phyloP scores from a whole-genome alignment of 2,797 vertebrate genomes.

The Gymnodraco acuticeps region DNA sequence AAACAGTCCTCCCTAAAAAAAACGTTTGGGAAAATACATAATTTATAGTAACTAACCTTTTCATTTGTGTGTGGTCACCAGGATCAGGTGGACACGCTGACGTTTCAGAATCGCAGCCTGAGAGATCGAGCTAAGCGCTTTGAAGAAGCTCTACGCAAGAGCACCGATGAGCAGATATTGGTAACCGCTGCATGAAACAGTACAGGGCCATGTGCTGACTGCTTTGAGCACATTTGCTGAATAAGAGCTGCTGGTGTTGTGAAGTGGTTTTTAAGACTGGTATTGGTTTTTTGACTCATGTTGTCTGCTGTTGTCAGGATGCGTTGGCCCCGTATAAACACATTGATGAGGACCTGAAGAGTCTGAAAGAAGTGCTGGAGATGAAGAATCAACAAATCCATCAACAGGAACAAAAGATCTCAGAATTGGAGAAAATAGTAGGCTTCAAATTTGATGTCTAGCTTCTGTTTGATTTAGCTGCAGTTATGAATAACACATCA shows the following conservation, averaged over 20 bases:
- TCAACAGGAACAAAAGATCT: constrained; percentile 94
- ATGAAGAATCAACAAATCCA: constrained; percentile 99
- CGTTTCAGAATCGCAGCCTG: constrained; percentile 95
- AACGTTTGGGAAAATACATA: fast-evolving
- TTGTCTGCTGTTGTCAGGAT: constrained; percentile 79
- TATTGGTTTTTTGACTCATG: constrained; percentile 1
- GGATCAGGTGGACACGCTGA: constrained; percentile 98
- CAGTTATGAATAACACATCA: neutral
- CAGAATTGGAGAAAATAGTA: constrained; percentile 96
- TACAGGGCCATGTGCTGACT: neutral
- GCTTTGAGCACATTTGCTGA: neutral
- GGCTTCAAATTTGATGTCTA: constrained; percentile 69
- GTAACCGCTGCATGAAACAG: constrained; percentile 73
- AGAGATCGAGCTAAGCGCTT: constrained; percentile 94
- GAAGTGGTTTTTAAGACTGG: neutral
- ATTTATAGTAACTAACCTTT: neutral
- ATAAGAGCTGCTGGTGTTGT: neutral
- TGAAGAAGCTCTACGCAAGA: constrained; percentile 94
- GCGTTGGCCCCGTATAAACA: constrained; percentile 94
- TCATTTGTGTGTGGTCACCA: constrained; percentile 55
- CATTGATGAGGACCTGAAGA: constrained; percentile 95
- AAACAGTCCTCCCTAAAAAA: neutral
- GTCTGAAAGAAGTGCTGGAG: constrained; percentile 94
- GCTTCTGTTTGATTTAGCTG: constrained; percentile 20
- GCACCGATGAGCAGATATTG: constrained; percentile 95